Evolutionary conservation across 1,140 invertebrate genomes (phyloP).

Genomic region (Heliothis subflexa): DNA sequence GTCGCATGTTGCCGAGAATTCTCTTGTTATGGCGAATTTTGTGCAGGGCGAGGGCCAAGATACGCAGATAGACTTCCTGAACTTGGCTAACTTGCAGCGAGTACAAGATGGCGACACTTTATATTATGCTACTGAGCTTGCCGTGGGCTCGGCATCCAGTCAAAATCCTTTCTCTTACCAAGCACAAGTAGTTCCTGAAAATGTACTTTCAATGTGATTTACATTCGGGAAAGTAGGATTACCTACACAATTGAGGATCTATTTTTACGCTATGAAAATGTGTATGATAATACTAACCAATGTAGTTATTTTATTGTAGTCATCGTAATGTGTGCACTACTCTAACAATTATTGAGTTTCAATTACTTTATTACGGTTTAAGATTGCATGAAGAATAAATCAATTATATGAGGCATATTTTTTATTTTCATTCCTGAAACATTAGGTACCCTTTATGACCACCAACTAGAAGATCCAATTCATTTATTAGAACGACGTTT

Average conservation of each 20-base stretch:
- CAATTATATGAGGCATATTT: neutral
- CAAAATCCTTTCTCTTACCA: constrained; percentile 52
- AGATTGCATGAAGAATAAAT: constrained; percentile 4
- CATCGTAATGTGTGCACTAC: too few species aligned
- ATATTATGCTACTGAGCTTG: constrained; percentile 75
- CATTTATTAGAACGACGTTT: too few species aligned
- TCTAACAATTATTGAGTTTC: neutral
- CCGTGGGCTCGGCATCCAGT: constrained; percentile 28
- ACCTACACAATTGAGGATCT: neutral
- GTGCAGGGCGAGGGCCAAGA: constrained; percentile 55
- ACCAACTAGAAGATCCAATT: too few species aligned
- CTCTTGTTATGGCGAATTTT: constrained; percentile 59
- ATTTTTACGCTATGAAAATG: too few species aligned
- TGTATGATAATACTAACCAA: too few species aligned
- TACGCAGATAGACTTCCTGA: constrained; percentile 67
- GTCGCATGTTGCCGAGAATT: constrained; percentile 68
- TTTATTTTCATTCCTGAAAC: neutral
- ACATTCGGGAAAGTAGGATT: neutral
- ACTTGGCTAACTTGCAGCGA: constrained; percentile 70
- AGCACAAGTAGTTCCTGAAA: constrained; percentile 46
- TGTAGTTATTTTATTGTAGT: too few species aligned
- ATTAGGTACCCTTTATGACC: too few species aligned
- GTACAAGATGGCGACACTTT: constrained; percentile 74
- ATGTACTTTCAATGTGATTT: constrained; percentile 46
- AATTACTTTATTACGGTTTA: neutral